These are phyloP conservation scores for Archips xylosteana DNA, from an alignment of 2,888 invertebrate species.

Conservation along the genomic window DNA sequence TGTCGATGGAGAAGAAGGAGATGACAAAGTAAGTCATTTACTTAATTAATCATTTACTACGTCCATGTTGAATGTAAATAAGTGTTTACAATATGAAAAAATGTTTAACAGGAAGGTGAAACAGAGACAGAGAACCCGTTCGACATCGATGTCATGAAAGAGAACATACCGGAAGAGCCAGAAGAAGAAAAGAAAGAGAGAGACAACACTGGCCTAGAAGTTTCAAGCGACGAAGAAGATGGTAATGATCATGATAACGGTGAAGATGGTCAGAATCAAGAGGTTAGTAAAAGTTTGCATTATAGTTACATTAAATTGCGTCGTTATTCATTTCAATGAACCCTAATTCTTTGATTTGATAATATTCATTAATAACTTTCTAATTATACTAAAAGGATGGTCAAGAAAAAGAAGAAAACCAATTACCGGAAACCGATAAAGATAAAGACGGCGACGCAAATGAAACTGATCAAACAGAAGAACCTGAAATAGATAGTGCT, in stretches of 20 bases:
- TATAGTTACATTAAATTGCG: too few relatives aligned
- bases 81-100: not conserved
- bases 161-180: constrained; percentile 70
- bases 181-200: constrained; percentile 69
- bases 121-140: constrained; percentile 92
- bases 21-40: constrained; percentile 75
- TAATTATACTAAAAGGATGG: constrained; percentile 8
- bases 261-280: constrained; percentile 55
- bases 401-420: constrained; percentile 45
- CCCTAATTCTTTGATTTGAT: not conserved
- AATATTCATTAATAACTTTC: not conserved
- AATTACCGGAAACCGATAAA: constrained; percentile 52
- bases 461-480: constrained; percentile 59
- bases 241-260: constrained; percentile 62
- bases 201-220: constrained; percentile 75
- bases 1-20: constrained; percentile 89
- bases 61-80: not conserved
- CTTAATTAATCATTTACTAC: not conserved
- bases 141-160: constrained; percentile 93
- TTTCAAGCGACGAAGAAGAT: constrained; percentile 79
- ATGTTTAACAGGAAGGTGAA: constrained; percentile 77
- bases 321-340: not conserved
- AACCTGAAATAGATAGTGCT: constrained; percentile 45
- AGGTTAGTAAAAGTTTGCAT: constrained; percentile 43
- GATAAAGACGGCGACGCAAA: constrained; percentile 63